Conservation (phyloP, 2,797 vertebrate genomes). For the Pangasius krempfi region DNA sequence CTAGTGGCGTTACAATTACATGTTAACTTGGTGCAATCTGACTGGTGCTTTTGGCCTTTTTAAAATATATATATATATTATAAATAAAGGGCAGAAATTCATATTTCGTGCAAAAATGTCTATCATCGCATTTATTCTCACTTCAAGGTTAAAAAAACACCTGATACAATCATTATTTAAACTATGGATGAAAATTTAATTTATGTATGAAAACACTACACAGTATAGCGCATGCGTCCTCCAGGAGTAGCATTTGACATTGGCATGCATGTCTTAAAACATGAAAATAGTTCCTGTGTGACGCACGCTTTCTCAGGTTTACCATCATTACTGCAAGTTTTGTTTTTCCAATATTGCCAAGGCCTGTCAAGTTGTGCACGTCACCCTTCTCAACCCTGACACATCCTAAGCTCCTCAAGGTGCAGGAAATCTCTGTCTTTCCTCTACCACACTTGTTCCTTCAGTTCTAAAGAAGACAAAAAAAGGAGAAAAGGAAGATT, state of each 20-base stretch:
- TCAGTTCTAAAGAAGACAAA: background rate
- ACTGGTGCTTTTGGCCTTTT: background rate
- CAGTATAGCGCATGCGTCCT: background rate
- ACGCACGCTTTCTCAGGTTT: background rate
- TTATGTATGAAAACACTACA: background rate
- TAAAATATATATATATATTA: no score
- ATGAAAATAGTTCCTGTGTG: background rate
- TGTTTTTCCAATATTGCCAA: background rate
- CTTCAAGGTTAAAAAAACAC: background rate
- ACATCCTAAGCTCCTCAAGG: background rate
- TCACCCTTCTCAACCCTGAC: constrained; percentile 11
- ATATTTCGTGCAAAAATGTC: background rate
- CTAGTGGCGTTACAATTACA: background rate
- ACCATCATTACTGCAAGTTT: background rate
- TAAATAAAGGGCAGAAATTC: background rate
- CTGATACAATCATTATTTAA: background rate
- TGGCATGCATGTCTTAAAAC: background rate
- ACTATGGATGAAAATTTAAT: background rate
- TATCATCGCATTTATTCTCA: background rate
- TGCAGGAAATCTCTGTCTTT: constrained; percentile 15
- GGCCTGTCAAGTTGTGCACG: background rate
- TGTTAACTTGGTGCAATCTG: background rate
- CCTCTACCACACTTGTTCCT: background rate
- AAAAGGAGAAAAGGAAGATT: constrained; percentile 16
- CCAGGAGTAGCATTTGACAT: background rate